Base-by-base conservation (phyloP, 1,140 invertebrate genomes). In the Drosophila funebris region DNA sequence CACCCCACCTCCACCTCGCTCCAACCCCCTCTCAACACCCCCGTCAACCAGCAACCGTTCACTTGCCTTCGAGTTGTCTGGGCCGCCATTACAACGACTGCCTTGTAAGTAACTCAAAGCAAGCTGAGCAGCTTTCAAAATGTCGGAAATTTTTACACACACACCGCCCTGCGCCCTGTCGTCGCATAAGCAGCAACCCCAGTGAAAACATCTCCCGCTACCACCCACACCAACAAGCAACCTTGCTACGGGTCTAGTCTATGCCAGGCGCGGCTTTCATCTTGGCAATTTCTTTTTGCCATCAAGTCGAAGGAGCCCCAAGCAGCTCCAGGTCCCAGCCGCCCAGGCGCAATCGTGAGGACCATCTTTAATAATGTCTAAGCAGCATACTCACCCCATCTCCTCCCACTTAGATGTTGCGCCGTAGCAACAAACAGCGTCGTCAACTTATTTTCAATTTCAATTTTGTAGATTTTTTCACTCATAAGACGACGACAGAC, bases 371-470 rank as follows among this genome's bases (percentile, higher is more conserved):
- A 81, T 83, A 83, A 83, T 75, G 79, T 83, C 78, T 80, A 72
- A 81, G 78, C 78, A 83, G 64, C 20, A 46, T 29, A 43, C 62
- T 9, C 4, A 48, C 52, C 14, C 53, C 41, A 22, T 56, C 62
- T 46, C 8, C 27, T 27, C 1, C 8, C 18, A 41, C 37, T 29
- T 22, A 5, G n/a, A n/a, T n/a, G n/a, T n/a, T n/a, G n/a, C n/a
- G n/a, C n/a, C 61, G 31, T 44, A 46, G 70, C 36, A 79, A 48
- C 76, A 83, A 83, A 83, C 75, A 83, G 75, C 83, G 68, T 78
- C 82, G 78, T 88, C 83, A 88, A 83, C 83, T 88, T 88, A 83
- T 88, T 88, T 85, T 88, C 83, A 88, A 88, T 88, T 89, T 88
- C 79, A 84, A 89, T 90, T 89, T 89, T 85, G 73, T 80, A 87